Base-by-base conservation (phyloP, 2,113 vertebrate species). In the Pongo abelii region DNA sequence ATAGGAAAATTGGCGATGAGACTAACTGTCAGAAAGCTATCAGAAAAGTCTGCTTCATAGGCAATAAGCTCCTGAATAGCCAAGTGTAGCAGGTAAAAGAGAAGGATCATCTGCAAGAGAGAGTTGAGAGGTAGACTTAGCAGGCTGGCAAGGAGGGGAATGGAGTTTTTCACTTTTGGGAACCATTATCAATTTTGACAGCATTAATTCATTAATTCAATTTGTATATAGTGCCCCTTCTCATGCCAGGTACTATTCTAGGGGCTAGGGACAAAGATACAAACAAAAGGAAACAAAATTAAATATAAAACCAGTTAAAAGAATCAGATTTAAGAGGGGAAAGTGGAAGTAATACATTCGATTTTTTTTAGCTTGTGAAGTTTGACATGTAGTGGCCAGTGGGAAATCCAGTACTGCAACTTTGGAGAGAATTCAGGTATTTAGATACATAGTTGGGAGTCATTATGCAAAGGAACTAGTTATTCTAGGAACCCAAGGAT, bases 391-490 rank as follows among this genome's bases (percentile, higher is more conserved):
- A 59, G 20, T 70, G n/a, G 27, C 48, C 52, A 80, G 25, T 43
- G 75, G 40, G 10, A 94, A 64, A 81, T 52, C 64, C 64, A 72
- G 50, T 77, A 18, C 27, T 81, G 13, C 22, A 80, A 48, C 46
- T 83, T 85, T 85, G 77, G 74, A 81, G 27, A 92, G 52, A 55
- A 59, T 74, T 91, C 78, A 67, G 61, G 67, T 74, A 50, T 93
- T 96, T 72, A 83, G 38, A 59, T 93, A 93, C 70, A 55, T 78
- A 94, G 64, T 93, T 94, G n/a, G 78, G 35, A 78, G 35, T 38
- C 30, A 83, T 83, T 74, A 77, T 22, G 17, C 27, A 80, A 91
- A 93, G 50, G 32, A 50, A 69, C 70, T 55, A 84, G 12, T 69
- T 81, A 77, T 30, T 90, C 18, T 72, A 90, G 10, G 32, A 84